phyloP scores from a whole-genome alignment of 2,888 invertebrate species.

The Bruchidius siliquastri region DNA sequence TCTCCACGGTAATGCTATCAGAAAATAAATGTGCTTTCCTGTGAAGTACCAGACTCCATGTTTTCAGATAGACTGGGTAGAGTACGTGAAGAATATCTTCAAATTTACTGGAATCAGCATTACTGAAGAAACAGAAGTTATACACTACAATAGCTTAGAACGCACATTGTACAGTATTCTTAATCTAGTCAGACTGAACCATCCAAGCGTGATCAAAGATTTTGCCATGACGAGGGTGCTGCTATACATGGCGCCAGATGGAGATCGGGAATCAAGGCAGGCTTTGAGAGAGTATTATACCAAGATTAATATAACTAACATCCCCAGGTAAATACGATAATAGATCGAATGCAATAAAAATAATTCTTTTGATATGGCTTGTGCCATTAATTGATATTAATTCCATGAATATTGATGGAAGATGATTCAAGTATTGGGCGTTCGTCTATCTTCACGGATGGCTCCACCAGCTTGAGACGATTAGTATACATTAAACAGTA shows the following conservation, averaged over 20 bases:
- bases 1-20: too few relatives aligned
- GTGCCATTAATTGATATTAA: too few relatives aligned
- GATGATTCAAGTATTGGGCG: too few relatives aligned
- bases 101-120: conserved; percentile 33
- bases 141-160: conserved; percentile 17
- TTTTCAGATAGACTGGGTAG: conserved; percentile 42
- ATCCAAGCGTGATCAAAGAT: conserved; percentile 37
- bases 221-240: conserved; percentile 40
- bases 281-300: conserved; percentile 37
- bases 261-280: conserved; percentile 34
- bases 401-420: too few relatives aligned
- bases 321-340: not conserved
- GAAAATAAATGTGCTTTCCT: too few relatives aligned
- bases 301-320: conserved; percentile 18
- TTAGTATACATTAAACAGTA: too few relatives aligned
- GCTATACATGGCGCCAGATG: conserved; percentile 41
- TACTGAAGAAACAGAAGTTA: conserved; percentile 29
- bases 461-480: too few relatives aligned
- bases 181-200: conserved; percentile 35
- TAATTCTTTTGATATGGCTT: too few relatives aligned
- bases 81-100: conserved; percentile 38
- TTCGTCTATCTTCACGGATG: too few relatives aligned
- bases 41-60: too few relatives aligned
- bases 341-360: too few relatives aligned
- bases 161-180: conserved; percentile 34